phyloP scores from a whole-genome alignment of 2,797 vertebrate species.

The Sebastes jordani region DNA sequence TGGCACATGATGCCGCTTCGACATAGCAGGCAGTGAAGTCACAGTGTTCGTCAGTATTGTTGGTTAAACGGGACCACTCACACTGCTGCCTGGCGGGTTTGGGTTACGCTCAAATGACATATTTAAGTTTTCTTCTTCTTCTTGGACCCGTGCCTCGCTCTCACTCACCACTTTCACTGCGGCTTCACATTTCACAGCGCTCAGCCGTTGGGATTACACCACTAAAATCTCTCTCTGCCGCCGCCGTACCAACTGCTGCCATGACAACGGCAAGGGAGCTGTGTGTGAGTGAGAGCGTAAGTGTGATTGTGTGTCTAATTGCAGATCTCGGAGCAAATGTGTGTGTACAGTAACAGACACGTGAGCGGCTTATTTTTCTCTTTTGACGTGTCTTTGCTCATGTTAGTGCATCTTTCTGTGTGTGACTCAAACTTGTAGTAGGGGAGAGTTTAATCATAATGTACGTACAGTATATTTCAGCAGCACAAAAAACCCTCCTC shows the following conservation, averaged over 20 bases:
- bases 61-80: constrained; percentile 5
- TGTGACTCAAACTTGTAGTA: background rate
- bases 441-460: background rate
- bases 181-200: constrained; percentile 76
- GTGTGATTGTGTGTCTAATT: constrained; percentile 73
- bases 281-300: constrained; percentile 48
- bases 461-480: background rate
- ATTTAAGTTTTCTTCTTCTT: constrained; percentile 14
- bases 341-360: constrained; percentile 20
- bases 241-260: constrained; percentile 80
- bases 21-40: constrained; percentile 1
- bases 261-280: constrained; percentile 83
- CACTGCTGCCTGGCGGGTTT: constrained; percentile 19
- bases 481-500: constrained; percentile 32
- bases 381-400: background rate
- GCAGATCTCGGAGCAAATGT: constrained; percentile 33
- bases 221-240: constrained; percentile 67
- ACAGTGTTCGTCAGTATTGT: constrained; percentile 6
- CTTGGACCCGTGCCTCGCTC: constrained; percentile 7
- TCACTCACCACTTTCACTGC: constrained; percentile 55
- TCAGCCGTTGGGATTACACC: constrained; percentile 79
- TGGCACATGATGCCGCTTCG: background rate
- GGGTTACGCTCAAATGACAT: constrained; percentile 25
- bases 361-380: constrained; percentile 15
- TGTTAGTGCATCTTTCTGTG: background rate